These are phyloP conservation scores for Limnephilus rhombicus DNA, from an alignment of 2,888 invertebrate species.

Conservation along the genomic window DNA sequence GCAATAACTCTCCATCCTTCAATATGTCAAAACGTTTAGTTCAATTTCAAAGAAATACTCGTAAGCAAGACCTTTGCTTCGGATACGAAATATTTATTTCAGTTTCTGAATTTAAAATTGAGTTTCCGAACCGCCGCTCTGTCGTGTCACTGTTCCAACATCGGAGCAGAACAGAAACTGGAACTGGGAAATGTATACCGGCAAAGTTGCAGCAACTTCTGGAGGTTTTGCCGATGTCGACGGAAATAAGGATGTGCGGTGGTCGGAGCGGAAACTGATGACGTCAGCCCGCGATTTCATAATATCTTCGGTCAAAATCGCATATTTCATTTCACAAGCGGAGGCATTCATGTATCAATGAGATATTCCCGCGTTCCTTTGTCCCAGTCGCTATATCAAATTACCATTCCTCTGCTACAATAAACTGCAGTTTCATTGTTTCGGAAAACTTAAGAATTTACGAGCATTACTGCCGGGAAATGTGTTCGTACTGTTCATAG, in stretches of 20 bases:
- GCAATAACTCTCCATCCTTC: conserved; percentile 11
- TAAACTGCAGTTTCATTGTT: conserved; percentile 12
- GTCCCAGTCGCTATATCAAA: conserved; percentile 4
- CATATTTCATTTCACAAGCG: conserved; percentile 21
- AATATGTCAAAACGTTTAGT: neutral
- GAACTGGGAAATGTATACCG: neutral
- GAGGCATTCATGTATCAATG: conserved; percentile 13
- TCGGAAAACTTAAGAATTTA: neutral
- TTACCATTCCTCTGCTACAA: neutral
- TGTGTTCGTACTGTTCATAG: neutral
- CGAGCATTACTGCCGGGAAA: neutral
- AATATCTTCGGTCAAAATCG: conserved; percentile 27
- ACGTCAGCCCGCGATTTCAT: conserved; percentile 36
- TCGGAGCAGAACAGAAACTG: neutral
- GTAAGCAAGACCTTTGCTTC: neutral
- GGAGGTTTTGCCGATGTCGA: conserved; percentile 34
- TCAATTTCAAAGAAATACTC: neutral
- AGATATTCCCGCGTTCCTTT: conserved; percentile 9
- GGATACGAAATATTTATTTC: conserved; percentile 10
- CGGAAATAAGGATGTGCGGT: conserved; percentile 19
- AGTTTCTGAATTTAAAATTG: conserved; percentile 12
- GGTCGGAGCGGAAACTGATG: conserved; percentile 3
- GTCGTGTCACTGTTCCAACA: neutral
- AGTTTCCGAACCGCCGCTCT: neutral
- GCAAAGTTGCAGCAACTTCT: conserved; percentile 11